Evolutionary conservation across 92 coral and sea anemone genomes (phyloP), one percentile per base, ranked within the genome.

Genomic region (Phenganax stokvisi): DNA sequence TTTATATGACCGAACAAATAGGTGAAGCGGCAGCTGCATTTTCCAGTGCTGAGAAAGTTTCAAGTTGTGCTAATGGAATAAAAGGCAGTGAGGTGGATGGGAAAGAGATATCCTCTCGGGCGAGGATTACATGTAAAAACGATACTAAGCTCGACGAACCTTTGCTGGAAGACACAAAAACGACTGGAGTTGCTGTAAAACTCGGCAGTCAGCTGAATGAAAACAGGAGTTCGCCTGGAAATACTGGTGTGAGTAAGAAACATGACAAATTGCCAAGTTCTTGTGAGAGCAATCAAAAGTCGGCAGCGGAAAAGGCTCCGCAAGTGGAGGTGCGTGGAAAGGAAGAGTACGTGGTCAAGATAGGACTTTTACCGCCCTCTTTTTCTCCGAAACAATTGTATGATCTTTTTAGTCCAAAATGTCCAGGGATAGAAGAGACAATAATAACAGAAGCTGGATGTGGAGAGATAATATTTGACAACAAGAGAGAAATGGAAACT

Each of bases 381-480:
- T 30, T 64, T 30, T 64, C 70, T 44, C 4, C 37, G 12, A 64
- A 64, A 64, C 70, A 64, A 25, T 37, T 64, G 1, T 64, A 64
- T 64, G 70, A 64, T 20, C 27, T 64, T 7, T 64, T 64, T 28
- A 64, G 70, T 64, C 27, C 27, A 37, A 64, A 64, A 44, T 64
- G 70, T 25, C 17, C 70, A 44, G 31, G 70, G 17, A 64, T 64
- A 64, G 20, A 16, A 64, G 70, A 28, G 70, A 64, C 70, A 10
- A 64, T 11, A 7, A 30, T 64, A 30, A 28, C 47, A 25, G 10
- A 64, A 64, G 12, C 70, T 6, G 70, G 70, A 10, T 64, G 70
- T 64, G 70, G 70, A 20, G 70, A 64, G 11, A 25, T 64, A 20
- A 37, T 20, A 3, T 64, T 64, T 64, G 70, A 64, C 70, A 64